These are phyloP conservation scores for Neodon shergylaensis DNA, from an alignment of 2,113 vertebrate genomes.

Conservation along the genomic window DNA sequence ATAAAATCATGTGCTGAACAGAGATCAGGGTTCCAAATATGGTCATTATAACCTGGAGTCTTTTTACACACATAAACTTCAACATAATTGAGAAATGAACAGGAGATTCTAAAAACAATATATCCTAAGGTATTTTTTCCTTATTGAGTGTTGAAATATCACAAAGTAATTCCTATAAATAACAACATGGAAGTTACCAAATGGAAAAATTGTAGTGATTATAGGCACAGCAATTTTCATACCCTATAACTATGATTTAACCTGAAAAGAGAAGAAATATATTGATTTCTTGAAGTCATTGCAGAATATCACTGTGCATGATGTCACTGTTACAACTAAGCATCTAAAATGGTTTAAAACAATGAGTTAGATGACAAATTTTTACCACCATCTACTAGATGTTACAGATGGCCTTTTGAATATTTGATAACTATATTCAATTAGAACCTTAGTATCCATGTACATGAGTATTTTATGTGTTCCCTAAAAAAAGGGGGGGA, in stretches of 20 bases:
- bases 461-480: not conserved
- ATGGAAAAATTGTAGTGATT: not conserved
- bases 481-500: not conserved
- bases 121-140: not conserved
- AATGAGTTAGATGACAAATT: not conserved
- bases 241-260: not conserved
- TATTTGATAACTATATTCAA: not conserved
- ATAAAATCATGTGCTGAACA: slow-evolving; percentile 14
- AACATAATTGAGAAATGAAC: not conserved
- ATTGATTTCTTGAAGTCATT: not conserved
- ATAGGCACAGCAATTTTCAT: not conserved
- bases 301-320: not conserved
- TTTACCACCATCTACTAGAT: not conserved
- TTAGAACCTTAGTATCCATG: not conserved
- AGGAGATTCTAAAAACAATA: not conserved
- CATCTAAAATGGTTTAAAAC: slow-evolving; percentile 6
- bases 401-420: not conserved
- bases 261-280: not conserved
- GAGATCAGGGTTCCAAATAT: not conserved
- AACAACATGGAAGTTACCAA: not conserved
- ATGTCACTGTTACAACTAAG: not conserved
- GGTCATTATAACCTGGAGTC: not conserved
- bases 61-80: not conserved
- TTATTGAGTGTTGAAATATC: not conserved
- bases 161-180: slow-evolving; percentile 34